Conservation (phyloP, 2,113 vertebrate species). For the Vulpes lagopus region DNA sequence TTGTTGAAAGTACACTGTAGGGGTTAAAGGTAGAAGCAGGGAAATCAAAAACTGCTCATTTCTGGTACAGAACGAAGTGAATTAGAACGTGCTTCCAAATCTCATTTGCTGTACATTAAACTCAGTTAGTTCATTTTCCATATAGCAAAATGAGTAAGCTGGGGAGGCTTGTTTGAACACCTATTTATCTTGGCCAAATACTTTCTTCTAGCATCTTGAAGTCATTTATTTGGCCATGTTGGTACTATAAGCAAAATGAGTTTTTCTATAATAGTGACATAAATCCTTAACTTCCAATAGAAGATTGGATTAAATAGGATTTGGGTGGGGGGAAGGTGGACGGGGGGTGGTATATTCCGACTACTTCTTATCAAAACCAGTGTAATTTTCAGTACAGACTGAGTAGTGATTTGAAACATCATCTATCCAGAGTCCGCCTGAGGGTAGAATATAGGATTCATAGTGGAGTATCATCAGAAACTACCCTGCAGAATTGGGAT, state of each 20-base stretch:
- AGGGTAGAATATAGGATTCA: conserved; percentile 6
- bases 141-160: conserved; percentile 77
- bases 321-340: not conserved
- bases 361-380: conserved; percentile 64
- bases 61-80: conserved; percentile 71
- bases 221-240: conserved; percentile 82
- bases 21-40: conserved; percentile 39
- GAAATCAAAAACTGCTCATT: conserved; percentile 74
- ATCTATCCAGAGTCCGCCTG: not conserved
- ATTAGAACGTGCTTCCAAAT: conserved; percentile 76
- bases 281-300: conserved; percentile 82
- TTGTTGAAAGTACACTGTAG: conserved; percentile 42
- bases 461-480: conserved; percentile 19
- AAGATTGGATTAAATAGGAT: conserved; percentile 75
- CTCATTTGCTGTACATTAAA: conserved; percentile 73
- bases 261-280: conserved; percentile 84
- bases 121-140: conserved; percentile 80
- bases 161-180: conserved; percentile 75
- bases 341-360: conserved; percentile 42
- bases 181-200: conserved; percentile 81
- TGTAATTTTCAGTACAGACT: conserved; percentile 50
- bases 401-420: conserved; percentile 32
- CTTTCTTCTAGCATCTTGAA: conserved; percentile 80
- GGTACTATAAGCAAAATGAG: conserved; percentile 82
- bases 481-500: not conserved